Percentiles rank a stretch among this genome's conserved stretches.
These are phyloP conservation scores for Lamellibrachia columna DNA, from an alignment of 2,888 invertebrate species.

Conservation along the genomic window DNA sequence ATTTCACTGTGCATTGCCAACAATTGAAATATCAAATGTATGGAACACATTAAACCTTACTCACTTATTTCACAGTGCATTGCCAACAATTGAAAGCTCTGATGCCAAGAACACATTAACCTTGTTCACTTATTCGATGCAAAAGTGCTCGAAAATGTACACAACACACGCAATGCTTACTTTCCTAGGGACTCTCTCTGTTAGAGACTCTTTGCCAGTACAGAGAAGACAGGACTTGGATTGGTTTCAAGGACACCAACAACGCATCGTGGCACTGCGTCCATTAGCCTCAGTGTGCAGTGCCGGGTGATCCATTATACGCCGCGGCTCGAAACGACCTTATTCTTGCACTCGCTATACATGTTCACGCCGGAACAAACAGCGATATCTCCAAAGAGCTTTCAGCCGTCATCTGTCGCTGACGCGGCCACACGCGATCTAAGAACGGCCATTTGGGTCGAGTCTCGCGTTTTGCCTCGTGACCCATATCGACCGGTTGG, in stretches of 20 bases:
- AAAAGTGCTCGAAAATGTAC: no score
- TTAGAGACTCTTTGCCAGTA: not conserved
- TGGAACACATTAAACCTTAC: no score
- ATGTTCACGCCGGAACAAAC: not conserved
- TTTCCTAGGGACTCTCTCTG: no score
- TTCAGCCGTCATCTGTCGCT: not conserved
- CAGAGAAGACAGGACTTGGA: not conserved
- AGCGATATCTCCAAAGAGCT: not conserved
- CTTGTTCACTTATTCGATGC: no score
- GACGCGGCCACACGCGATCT: not conserved
- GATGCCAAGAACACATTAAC: no score
- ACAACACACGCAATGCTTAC: no score
- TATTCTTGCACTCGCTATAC: not conserved
- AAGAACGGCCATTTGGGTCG: not conserved
- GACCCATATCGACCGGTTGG: not conserved
- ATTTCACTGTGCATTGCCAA: no score
- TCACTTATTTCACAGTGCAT: no score
- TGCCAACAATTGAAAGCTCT: no score
- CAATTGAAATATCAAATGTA: no score
- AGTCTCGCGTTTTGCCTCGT: not conserved
- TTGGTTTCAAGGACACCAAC: not conserved
- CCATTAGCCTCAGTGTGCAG: not conserved
- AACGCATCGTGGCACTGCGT: not conserved
- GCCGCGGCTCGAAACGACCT: not conserved
- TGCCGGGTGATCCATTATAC: not conserved